phyloP scores from a whole-genome alignment of 2,797 vertebrate genomes.

The Pipistrellus pipistrellus region DNA sequence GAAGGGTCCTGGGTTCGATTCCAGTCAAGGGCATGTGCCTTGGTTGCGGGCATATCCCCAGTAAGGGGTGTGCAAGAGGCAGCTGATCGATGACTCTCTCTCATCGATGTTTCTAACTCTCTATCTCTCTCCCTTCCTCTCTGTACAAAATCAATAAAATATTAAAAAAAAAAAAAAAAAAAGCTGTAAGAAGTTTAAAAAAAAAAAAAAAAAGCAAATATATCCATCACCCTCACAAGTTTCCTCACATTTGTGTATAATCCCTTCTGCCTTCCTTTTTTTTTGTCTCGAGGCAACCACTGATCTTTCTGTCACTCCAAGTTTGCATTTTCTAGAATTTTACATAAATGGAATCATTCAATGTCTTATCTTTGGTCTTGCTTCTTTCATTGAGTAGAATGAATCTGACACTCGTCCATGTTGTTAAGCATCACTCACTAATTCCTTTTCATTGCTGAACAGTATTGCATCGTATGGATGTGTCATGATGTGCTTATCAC shows the following conservation, averaged over 20 bases:
- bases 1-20: too few species aligned
- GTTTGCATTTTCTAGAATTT: constrained; percentile 21
- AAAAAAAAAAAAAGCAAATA: not conserved
- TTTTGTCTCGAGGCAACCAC: not conserved
- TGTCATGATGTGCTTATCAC: not conserved
- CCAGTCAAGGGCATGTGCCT: too few species aligned
- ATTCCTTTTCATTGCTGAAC: not conserved
- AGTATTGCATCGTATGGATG: not conserved
- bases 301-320: not conserved
- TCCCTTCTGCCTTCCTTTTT: not conserved
- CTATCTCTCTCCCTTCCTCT: too few species aligned
- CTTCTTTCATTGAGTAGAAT: not conserved
- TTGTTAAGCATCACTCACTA: not conserved
- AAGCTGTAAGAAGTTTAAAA: too few species aligned
- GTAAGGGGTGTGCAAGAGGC: too few species aligned
- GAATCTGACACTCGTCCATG: not conserved
- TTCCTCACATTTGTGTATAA: not conserved
- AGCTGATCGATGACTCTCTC: too few species aligned
- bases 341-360: not conserved
- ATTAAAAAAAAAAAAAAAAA: too few species aligned
- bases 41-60: too few species aligned
- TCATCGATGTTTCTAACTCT: too few species aligned
- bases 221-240: not conserved
- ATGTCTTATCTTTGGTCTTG: not conserved
- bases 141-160: too few species aligned